These are phyloP conservation scores for Cancer borealis DNA, from an alignment of 2,888 invertebrate species.

Conservation along the genomic window DNA sequence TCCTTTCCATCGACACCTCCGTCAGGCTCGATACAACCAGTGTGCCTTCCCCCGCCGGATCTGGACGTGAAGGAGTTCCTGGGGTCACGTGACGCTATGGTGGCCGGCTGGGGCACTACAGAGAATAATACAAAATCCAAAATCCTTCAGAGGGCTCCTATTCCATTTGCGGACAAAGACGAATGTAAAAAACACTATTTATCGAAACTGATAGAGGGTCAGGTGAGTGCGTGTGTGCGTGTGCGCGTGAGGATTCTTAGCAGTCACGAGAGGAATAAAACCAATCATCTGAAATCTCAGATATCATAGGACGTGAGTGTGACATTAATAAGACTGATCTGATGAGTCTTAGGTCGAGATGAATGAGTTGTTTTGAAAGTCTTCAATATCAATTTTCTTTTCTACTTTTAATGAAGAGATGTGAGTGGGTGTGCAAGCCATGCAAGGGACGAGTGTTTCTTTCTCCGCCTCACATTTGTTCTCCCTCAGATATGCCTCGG, in stretches of 20 bases:
- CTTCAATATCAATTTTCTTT: not conserved
- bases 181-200: not conserved
- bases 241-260: not conserved
- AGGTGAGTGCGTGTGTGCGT: conserved; percentile 49
- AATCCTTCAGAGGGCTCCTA: conserved; percentile 42
- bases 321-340: not conserved
- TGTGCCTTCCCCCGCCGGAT: conserved; percentile 63
- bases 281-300: not conserved
- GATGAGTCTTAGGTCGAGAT: not conserved
- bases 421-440: not conserved
- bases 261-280: not conserved
- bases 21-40: conserved; percentile 53
- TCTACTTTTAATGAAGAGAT: not conserved
- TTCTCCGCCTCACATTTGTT: not conserved
- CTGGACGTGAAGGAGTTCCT: not conserved
- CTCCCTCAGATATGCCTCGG: conserved; percentile 61
- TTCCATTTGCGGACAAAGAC: conserved; percentile 52
- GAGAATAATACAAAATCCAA: not conserved
- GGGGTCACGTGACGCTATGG: conserved; percentile 21
- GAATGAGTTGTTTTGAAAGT: not conserved
- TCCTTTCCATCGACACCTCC: not conserved
- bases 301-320: not conserved
- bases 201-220: not conserved
- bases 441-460: not conserved
- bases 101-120: conserved; percentile 69